A percentile compares a stretch with the other conserved stretches of the same genome.
Conservation (phyloP, 2,888 invertebrate species). For the Mesorhabditis belari region DNA sequence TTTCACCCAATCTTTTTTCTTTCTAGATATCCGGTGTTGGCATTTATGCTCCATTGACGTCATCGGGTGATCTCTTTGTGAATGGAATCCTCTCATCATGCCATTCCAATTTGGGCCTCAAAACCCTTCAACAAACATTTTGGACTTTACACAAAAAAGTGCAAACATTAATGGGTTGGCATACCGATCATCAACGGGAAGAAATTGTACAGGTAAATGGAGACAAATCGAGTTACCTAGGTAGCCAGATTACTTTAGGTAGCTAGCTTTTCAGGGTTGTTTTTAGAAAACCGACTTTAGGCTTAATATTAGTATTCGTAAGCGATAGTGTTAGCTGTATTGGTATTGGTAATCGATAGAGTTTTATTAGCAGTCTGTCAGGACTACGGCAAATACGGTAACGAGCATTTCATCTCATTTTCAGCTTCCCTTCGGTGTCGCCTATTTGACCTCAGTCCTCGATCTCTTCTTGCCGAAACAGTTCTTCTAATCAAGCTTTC, state of each 20-base stretch:
- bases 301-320: too few species aligned
- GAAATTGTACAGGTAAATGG: too few species aligned
- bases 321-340: too few species aligned
- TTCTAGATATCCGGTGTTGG: conserved; percentile 29
- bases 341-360: too few species aligned
- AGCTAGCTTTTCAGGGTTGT: too few species aligned
- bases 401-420: conserved; percentile 6
- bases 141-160: conserved; percentile 31
- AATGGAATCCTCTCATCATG: conserved; percentile 48
- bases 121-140: conserved; percentile 50
- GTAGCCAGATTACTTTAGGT: too few species aligned
- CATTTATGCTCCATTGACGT: conserved; percentile 47
- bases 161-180: conserved; percentile 4
- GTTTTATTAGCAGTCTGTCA: too few species aligned
- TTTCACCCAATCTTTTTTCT: too few species aligned
- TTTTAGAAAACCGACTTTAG: too few species aligned
- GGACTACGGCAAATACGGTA: too few species aligned
- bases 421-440: conserved; percentile 43
- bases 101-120: conserved; percentile 39
- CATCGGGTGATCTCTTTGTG: conserved; percentile 47
- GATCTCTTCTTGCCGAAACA: conserved; percentile 41
- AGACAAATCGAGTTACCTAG: too few species aligned
- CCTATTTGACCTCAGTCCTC: conserved; percentile 36
- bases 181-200: too few species aligned
- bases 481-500: conserved; percentile 7